Percentiles rank a stretch among this genome's conserved stretches.
Evolutionary conservation across 2,113 vertebrate genomes (phyloP).

Genomic region (Petroica traversi): DNA sequence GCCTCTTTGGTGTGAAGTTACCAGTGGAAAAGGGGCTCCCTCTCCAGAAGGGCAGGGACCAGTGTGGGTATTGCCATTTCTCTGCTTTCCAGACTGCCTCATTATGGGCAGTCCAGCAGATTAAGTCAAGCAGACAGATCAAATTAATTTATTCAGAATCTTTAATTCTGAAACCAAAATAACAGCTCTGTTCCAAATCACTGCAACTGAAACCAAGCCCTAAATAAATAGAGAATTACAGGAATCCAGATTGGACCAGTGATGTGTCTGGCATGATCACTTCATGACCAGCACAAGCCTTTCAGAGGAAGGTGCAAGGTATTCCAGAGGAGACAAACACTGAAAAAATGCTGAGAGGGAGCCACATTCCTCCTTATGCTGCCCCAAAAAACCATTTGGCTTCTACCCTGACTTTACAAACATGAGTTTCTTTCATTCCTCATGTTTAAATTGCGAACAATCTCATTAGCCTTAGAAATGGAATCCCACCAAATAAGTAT

Average conservation of each 20-base stretch:
- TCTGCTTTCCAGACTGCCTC: neutral
- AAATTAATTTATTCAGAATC: slow-evolving; percentile 26
- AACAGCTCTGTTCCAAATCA: neutral
- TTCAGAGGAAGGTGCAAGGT: neutral
- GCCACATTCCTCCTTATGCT: neutral
- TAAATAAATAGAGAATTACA: neutral
- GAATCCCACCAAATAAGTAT: neutral
- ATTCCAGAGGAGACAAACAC: neutral
- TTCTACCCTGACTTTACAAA: neutral
- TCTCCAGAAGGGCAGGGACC: neutral
- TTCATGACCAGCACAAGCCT: neutral
- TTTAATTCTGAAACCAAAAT: slow-evolving; percentile 20
- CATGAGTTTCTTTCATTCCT: neutral
- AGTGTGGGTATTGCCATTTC: neutral
- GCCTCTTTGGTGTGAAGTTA: neutral
- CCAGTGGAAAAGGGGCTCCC: neutral
- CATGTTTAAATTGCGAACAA: neutral
- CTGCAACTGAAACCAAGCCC: neutral
- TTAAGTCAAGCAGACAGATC: slow-evolving; percentile 4
- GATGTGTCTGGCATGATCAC: neutral
- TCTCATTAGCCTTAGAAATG: neutral
- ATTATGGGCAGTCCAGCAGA: neutral
- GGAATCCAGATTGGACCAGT: neutral
- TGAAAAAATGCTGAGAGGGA: neutral
- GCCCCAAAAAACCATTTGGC: neutral